A percentile compares a stretch with the other conserved stretches of the same genome.
These are phyloP conservation scores for Andricus curvator DNA, from an alignment of 2,888 invertebrate genomes.

Conservation along the genomic window DNA sequence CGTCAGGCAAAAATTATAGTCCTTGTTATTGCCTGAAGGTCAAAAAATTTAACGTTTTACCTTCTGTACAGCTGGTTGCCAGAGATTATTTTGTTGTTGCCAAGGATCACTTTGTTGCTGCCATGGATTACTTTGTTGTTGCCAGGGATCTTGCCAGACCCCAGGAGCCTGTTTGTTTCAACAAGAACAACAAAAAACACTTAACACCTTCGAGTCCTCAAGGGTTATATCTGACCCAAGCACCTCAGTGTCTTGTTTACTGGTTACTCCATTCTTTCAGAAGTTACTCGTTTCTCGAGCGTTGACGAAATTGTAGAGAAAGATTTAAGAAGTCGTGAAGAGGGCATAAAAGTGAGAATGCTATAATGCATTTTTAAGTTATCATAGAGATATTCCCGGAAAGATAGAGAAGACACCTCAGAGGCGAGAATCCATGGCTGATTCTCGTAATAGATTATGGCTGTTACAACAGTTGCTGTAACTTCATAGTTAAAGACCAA, in stretches of 20 bases:
- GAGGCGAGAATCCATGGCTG: conserved; percentile 52
- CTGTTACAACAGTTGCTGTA: conserved; percentile 8
- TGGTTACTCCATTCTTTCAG: conserved; percentile 19
- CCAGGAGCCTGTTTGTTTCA: conserved; percentile 48
- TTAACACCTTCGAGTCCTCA: background rate
- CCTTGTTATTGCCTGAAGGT: background rate
- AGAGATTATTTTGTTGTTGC: conserved; percentile 33
- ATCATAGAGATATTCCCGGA: conserved; percentile 26
- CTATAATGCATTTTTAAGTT: conserved; percentile 32
- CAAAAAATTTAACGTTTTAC: background rate
- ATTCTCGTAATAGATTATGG: conserved; percentile 48
- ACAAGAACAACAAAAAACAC: conserved; percentile 48
- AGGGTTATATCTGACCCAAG: background rate
- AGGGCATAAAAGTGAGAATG: conserved; percentile 25
- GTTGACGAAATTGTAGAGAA: conserved; percentile 22
- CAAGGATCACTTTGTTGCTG: conserved; percentile 30
- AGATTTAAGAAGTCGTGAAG: background rate
- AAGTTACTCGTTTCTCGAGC: conserved; percentile 38
- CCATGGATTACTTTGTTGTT: conserved; percentile 49
- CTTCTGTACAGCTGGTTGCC: conserved; percentile 24
- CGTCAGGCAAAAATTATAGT: background rate
- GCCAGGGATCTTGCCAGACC: conserved; percentile 37
- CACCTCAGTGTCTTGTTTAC: background rate
- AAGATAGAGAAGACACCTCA: conserved; percentile 10
- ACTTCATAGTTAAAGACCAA: conserved; percentile 37